phyloP scores from a whole-genome alignment of 2,797 vertebrate species.

The Pangasius djambal region DNA sequence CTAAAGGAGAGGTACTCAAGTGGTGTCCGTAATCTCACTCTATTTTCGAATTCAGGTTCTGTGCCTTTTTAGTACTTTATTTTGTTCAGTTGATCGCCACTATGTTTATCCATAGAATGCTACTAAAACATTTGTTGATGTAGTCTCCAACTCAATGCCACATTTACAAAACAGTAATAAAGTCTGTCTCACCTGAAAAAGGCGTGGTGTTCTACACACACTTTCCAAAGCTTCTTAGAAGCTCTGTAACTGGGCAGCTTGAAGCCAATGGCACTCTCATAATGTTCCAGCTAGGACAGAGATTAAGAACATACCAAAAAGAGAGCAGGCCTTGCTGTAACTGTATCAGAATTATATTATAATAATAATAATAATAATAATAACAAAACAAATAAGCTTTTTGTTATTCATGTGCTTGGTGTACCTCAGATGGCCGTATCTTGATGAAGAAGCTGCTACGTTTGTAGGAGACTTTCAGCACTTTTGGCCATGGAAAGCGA shows the following conservation, averaged over 20 bases:
- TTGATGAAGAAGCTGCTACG: constrained; percentile 91
- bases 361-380: not conserved
- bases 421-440: constrained; percentile 87
- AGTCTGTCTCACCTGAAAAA: constrained; percentile 82
- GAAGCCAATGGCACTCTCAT: constrained; percentile 89
- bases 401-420: not conserved
- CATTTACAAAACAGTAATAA: not conserved
- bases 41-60: not conserved
- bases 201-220: constrained; percentile 88
- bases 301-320: not conserved
- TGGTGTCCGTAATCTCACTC: not conserved
- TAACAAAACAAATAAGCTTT: not conserved
- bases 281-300: constrained; percentile 81
- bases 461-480: constrained; percentile 91
- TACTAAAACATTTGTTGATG: not conserved
- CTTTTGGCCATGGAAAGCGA: constrained; percentile 90
- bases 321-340: not conserved
- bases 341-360: not conserved
- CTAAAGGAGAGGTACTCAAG: not conserved
- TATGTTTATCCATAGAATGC: not conserved
- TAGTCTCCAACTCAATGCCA: not conserved
- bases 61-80: not conserved
- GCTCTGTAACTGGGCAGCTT: constrained; percentile 88
- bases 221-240: constrained; percentile 89
- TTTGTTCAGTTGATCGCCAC: not conserved